Evolutionary conservation across 2,113 vertebrate species (phyloP).

Genomic region (Prietella phreatophila): DNA sequence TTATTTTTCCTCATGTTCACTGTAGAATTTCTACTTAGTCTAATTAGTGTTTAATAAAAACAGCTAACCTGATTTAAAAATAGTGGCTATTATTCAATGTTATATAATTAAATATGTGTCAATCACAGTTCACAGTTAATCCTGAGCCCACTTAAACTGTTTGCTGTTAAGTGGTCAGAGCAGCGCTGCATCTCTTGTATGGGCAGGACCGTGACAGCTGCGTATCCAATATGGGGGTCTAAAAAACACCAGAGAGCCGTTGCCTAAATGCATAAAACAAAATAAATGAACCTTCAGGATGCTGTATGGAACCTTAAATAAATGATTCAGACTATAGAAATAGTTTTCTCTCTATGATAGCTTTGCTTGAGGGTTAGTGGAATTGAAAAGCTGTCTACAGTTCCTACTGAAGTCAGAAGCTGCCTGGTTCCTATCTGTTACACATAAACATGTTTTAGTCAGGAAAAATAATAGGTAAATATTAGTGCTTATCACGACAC

Average conservation of each 20-base stretch:
- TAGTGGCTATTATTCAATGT: background rate
- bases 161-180: background rate
- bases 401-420: slow-evolving; percentile 18
- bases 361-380: slow-evolving; percentile 15
- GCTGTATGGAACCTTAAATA: background rate
- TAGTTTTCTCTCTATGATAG: slow-evolving; percentile 28
- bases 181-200: background rate
- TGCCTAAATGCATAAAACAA: background rate
- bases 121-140: background rate
- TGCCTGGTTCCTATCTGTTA: background rate
- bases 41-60: background rate
- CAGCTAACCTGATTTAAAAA: background rate
- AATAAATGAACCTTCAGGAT: slow-evolving; percentile 4
- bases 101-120: background rate
- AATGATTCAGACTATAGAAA: slow-evolving; percentile 21
- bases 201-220: too few relatives aligned
- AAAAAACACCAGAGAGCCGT: background rate
- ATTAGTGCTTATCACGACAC: slow-evolving; percentile 24
- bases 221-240: background rate
- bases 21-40: background rate
- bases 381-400: background rate
- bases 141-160: background rate
- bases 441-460: slow-evolving; percentile 29
- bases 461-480: slow-evolving; percentile 32
- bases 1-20: background rate